phyloP scores from a whole-genome alignment of 2,888 invertebrate species.

The Mayetiola destructor region DNA sequence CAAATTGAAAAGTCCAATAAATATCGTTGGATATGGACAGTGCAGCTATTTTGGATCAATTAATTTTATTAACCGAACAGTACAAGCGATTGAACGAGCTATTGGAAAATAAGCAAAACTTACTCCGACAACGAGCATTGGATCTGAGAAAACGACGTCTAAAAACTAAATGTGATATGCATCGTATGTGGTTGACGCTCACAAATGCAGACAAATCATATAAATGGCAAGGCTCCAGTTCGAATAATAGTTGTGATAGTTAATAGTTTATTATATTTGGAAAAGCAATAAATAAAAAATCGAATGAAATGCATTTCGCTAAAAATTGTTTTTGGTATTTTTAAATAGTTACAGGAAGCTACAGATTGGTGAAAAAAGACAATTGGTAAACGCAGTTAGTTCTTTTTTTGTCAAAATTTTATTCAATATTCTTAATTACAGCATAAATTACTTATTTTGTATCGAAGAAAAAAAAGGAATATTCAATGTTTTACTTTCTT shows the following conservation, averaged over 20 bases:
- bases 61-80: constrained; percentile 3
- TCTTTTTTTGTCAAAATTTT: background rate
- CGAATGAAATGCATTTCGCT: background rate
- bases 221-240: background rate
- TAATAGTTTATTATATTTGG: no score
- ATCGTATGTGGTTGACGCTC: background rate
- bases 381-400: background rate
- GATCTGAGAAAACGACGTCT: background rate
- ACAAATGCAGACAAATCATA: background rate
- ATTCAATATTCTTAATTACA: no score
- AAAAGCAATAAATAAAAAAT: background rate
- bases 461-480: no score
- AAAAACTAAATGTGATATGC: constrained; percentile 3
- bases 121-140: background rate
- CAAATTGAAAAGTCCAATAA: background rate
- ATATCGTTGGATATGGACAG: background rate
- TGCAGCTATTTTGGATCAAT: background rate
- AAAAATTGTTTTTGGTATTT: background rate
- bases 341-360: background rate
- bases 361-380: background rate
- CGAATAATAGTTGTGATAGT: no score
- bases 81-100: constrained; percentile 4
- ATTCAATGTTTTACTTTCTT: no score
- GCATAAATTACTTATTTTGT: background rate
- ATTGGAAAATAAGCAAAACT: constrained; percentile 2